A percentile compares a stretch with the other conserved stretches of the same genome.
phyloP scores from a whole-genome alignment of 1,140 invertebrate species.

The Drosophila orosa region DNA sequence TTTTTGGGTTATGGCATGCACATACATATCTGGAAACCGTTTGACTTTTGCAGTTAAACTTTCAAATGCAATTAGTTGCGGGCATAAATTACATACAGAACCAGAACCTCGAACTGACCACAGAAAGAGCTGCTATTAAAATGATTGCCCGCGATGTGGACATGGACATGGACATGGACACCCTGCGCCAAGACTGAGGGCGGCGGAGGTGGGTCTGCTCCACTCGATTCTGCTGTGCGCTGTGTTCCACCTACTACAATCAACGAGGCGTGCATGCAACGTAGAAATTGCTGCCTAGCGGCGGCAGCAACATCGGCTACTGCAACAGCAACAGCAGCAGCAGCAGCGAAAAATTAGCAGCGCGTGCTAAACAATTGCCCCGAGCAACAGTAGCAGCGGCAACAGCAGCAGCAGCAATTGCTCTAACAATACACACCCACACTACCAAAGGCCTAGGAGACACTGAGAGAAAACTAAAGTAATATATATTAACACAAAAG shows the following conservation, averaged over 20 bases:
- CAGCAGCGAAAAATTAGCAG: slow-evolving; percentile 76
- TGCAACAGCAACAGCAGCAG: slow-evolving; percentile 31
- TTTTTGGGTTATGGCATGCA: slow-evolving; percentile 54
- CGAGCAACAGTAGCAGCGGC: slow-evolving; percentile 49
- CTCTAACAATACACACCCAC: slow-evolving; percentile 53
- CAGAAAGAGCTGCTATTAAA: slow-evolving; percentile 71
- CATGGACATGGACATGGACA: slow-evolving; percentile 12
- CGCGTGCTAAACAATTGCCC: slow-evolving; percentile 80
- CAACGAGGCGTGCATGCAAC: slow-evolving; percentile 81
- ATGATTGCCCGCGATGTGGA: slow-evolving; percentile 63
- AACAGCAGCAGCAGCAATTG: slow-evolving; percentile 21
- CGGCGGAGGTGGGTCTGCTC: slow-evolving; percentile 1
- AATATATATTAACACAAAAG: no score
- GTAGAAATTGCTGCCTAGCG: slow-evolving; percentile 70
- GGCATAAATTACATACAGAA: slow-evolving; percentile 72
- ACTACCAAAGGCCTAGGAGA: slow-evolving; percentile 2
- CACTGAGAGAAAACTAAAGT: background rate
- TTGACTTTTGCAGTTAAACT: slow-evolving; percentile 82
- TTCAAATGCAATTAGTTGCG: slow-evolving; percentile 78
- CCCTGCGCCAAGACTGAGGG: slow-evolving; percentile 20
- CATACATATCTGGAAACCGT: slow-evolving; percentile 75
- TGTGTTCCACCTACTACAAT: slow-evolving; percentile 75
- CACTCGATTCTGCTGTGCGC: background rate
- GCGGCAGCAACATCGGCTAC: slow-evolving; percentile 45
- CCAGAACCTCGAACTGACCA: slow-evolving; percentile 55